These are phyloP conservation scores for Morelia viridis DNA, from an alignment of 2,797 vertebrate genomes.

Conservation along the genomic window DNA sequence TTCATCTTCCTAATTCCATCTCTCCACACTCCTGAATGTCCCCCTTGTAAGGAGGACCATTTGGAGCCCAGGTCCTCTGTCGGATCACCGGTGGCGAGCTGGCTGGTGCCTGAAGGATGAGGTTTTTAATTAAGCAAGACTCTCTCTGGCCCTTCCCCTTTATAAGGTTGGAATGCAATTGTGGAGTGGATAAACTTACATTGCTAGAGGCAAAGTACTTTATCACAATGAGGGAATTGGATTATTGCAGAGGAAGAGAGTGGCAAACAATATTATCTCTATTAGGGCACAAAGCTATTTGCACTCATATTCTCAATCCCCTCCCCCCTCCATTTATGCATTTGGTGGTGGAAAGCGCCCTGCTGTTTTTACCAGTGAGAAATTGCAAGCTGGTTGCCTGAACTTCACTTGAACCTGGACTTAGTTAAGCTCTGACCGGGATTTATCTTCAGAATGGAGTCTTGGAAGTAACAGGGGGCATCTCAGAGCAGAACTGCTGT, in stretches of 20 bases:
- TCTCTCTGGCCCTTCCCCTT: constrained; percentile 48
- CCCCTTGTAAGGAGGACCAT: background rate
- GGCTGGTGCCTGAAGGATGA: background rate
- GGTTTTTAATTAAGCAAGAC: constrained; percentile 33
- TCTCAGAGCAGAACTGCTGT: background rate
- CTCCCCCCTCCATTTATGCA: background rate
- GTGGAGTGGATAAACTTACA: constrained; percentile 49
- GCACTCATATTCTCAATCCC: too few relatives aligned
- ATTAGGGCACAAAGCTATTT: background rate
- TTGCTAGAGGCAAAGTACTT: constrained; percentile 53
- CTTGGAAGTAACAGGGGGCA: background rate
- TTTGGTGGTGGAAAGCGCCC: background rate
- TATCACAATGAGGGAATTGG: constrained; percentile 62
- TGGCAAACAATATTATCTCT: background rate
- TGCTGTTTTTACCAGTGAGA: background rate
- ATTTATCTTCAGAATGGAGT: background rate
- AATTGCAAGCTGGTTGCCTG: accelerated
- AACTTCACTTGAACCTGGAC: background rate
- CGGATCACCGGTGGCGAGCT: background rate
- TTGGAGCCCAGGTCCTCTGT: background rate
- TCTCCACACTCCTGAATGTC: background rate
- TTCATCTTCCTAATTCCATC: background rate
- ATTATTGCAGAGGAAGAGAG: constrained; percentile 44
- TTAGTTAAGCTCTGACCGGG: background rate
- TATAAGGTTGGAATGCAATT: constrained; percentile 39